Evolutionary conservation across 64 coral and sea anemone species (phyloP).

Genomic region (Trachythela sp.): DNA sequence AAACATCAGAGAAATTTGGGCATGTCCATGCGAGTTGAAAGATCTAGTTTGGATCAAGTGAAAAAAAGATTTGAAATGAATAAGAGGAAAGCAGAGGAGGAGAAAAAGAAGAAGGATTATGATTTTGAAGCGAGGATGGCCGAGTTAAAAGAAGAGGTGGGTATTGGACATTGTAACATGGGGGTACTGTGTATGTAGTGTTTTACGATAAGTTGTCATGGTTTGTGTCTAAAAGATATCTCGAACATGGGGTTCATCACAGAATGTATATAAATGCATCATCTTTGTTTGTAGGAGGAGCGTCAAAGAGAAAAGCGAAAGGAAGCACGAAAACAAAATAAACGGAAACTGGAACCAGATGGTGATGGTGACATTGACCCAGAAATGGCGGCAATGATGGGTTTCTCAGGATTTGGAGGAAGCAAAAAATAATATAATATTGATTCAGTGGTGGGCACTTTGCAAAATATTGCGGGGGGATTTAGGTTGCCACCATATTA

Average conservation of each 20-base stretch:
- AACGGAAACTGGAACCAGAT: neutral
- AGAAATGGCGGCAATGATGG: conserved; percentile 24
- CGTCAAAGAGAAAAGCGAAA: conserved; percentile 23
- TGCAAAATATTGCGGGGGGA: neutral
- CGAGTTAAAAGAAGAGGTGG: conserved; percentile 79
- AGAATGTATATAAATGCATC: too few species aligned
- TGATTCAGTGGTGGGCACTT: neutral
- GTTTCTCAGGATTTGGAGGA: neutral
- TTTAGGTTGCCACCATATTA: neutral
- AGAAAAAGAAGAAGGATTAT: conserved; percentile 94
- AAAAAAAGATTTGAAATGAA: conserved; percentile 91
- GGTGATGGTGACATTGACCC: neutral
- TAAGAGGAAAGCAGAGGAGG: conserved; percentile 91
- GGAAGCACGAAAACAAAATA: neutral
- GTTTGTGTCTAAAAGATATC: too few species aligned
- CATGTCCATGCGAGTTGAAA: conserved; percentile 98
- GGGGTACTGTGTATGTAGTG: too few species aligned
- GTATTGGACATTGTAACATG: neutral
- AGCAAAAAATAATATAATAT: neutral
- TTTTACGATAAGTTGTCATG: too few species aligned
- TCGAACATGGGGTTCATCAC: too few species aligned
- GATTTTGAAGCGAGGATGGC: conserved; percentile 96
- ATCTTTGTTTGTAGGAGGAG: neutral
- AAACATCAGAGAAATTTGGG: conserved; percentile 99
- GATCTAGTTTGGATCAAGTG: conserved; percentile 86